Conservation (phyloP, 1,140 invertebrate species). For the Pteromalus puparum region DNA sequence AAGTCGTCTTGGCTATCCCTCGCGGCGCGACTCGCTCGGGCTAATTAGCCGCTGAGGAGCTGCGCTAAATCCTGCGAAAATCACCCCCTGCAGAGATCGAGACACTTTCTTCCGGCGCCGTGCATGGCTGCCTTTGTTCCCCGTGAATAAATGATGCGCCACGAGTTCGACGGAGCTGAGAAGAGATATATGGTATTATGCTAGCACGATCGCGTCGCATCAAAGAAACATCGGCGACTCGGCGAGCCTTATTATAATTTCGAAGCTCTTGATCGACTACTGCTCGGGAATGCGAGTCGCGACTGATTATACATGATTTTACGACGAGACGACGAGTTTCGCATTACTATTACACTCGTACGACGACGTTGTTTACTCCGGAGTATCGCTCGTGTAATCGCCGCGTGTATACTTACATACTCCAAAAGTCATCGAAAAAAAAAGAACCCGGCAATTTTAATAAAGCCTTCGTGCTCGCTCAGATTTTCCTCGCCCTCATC, state of each 20-base stretch:
- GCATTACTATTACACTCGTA: neutral
- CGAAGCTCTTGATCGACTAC: neutral
- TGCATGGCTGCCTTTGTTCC: neutral
- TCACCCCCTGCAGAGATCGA: neutral
- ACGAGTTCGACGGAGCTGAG: too few relatives aligned
- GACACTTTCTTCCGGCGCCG: too few relatives aligned
- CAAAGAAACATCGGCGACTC: neutral
- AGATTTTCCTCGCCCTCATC: neutral
- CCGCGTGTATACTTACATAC: too few relatives aligned
- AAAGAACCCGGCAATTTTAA: neutral
- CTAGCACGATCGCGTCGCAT: too few relatives aligned
- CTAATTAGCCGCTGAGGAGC: neutral
- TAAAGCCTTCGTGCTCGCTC: neutral
- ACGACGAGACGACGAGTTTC: neutral
- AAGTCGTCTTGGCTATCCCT: neutral
- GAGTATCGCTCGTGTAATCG: too few relatives aligned
- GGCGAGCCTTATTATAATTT: too few relatives aligned
- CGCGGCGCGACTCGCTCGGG: neutral
- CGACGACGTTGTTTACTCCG: too few relatives aligned
- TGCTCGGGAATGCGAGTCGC: neutral
- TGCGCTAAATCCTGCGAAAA: neutral
- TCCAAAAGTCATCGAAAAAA: neutral
- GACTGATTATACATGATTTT: neutral
- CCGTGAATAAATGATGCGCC: constrained; percentile 22
- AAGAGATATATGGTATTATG: too few relatives aligned